These are phyloP conservation scores for Gadus chalcogrammus DNA, from an alignment of 2,113 vertebrate genomes.

Conservation along the genomic window DNA sequence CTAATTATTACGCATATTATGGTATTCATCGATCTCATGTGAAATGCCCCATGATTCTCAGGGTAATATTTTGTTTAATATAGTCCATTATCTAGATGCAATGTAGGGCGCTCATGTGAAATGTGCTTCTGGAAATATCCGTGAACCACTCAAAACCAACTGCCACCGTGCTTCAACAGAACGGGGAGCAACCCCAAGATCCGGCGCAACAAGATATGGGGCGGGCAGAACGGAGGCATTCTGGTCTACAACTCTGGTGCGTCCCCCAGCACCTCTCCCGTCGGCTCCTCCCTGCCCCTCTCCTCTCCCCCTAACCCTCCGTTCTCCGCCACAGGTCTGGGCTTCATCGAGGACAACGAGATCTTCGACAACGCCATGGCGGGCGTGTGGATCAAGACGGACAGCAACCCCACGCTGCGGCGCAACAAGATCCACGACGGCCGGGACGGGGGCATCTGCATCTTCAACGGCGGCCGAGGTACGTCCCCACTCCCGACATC, in stretches of 20 bases:
- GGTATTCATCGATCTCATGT: not conserved
- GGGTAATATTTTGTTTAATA: too few species aligned
- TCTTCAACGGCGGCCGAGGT: conserved; percentile 99
- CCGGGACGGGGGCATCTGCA: conserved; percentile 98
- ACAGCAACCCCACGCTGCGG: conserved; percentile 97
- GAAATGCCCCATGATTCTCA: not conserved
- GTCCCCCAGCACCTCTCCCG: not conserved
- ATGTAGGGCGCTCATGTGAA: too few species aligned
- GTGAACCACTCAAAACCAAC: not conserved
- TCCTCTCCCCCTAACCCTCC: not conserved
- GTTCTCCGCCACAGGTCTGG: conserved; percentile 77
- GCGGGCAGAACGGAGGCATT: conserved; percentile 98
- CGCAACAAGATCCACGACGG: conserved; percentile 99
- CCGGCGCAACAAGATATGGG: conserved; percentile 98
- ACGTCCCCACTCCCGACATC: conserved; percentile 11
- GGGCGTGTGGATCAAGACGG: conserved; percentile 99
- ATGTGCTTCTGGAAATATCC: too few species aligned
- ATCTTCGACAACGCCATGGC: conserved; percentile 99
- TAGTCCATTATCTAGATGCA: too few species aligned
- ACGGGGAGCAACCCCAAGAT: conserved; percentile 99
- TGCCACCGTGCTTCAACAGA: conserved; percentile 61
- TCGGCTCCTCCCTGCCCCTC: too few species aligned
- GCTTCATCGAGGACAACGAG: conserved; percentile 99
- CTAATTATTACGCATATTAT: too few species aligned
- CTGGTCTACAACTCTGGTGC: conserved; percentile 98